Base-by-base conservation (phyloP, 2,113 vertebrate species). In the Nothocercus julius region DNA sequence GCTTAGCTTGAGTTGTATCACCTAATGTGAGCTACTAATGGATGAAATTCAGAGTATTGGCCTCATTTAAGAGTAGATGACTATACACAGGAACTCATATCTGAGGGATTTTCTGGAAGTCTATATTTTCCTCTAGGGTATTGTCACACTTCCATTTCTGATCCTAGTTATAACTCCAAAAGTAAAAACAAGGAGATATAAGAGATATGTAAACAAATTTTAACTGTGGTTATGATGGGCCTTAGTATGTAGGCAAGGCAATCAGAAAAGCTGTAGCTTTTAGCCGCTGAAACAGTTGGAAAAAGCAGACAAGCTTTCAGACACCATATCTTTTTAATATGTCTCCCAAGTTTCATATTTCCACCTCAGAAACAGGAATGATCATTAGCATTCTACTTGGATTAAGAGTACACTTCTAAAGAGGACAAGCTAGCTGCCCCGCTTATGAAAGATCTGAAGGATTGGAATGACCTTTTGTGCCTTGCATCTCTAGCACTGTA, bases 61-160 rank as follows among this genome's bases (percentile, higher is more conserved):
- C 6, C 27, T 83, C 67, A 73, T 76, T 85, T 87, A 78, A 59
- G 19, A 75, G 14, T 8, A 14, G 38, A 84, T 20, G 11, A 70
- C 72, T 36, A 54, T 9, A 75, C 9, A 45, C 83, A 83, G 20
- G n/a, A 87, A 93, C 76, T 51, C 0, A n/a, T 85, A 64, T 76
- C 24, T 61, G 21, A 72, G 13, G 34, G 38, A 47, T 40, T 81
- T 74, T 68, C 76, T 24, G 28, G 69, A 80, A 91, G 56, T 82
- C 32, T 64, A 0, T 58, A 40, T n/a, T 32, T 79, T 94, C 75
- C 85, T 66, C 28, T 74, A 69, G 14, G 69, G 76, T 92, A 82
- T 74, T 58, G 67, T 24, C 67, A 90, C 36, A 44, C n/a, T 93
- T 91, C 40, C 40, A 80, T 74, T 96, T 91, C 45, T 90, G 68